Base-by-base conservation (phyloP, 2,113 vertebrate genomes). In the Lepus timidus region DNA sequence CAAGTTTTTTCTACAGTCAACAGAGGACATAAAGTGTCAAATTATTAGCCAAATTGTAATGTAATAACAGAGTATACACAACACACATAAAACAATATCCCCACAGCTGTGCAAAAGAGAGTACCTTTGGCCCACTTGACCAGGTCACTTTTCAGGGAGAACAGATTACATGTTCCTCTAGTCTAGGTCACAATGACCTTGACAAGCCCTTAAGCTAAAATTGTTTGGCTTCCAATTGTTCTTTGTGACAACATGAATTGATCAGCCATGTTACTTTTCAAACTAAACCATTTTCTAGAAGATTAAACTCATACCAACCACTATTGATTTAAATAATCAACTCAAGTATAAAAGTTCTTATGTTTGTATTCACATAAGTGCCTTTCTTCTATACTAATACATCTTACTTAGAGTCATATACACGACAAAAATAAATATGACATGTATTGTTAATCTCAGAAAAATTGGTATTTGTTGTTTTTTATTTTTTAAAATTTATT, bases 361-460 rank as follows among this genome's bases (percentile, higher is more conserved):
- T 33, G 31, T 93, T 86, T 89, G 39, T 14, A 65, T 9, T 84
- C 49, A 93, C 70, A 74, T 49, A 88, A 86, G 88, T 51, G 17
- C 25, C 39, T 29, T 73, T 70, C 23, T 70, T 65, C 58, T 44
- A 49, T 14, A 3, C 11, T 81, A 49, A 85, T 20, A 68, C 23
- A 6, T 71, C 82, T 89, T 92, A 84, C 74, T 78, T 67, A 83
- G 39, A 62, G 73, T 74, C 39, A 70, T 36, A 90, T 33, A 84
- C 93, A 64, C 8, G 95, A 91, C 52, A 81, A 93, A 61, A 58
- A 82, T 64, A 91, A 96, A 52, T 55, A 64, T 31, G 64, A 61
- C 73, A 68, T 64, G 96, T 81, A 70, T 61, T 73, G 73, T 73
- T 85, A 85, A 17, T 79, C 62, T 79, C 80, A 81, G 87, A 76